These are phyloP conservation scores for Drosophila lini DNA, from an alignment of 1,140 invertebrate genomes.

Conservation along the genomic window DNA sequence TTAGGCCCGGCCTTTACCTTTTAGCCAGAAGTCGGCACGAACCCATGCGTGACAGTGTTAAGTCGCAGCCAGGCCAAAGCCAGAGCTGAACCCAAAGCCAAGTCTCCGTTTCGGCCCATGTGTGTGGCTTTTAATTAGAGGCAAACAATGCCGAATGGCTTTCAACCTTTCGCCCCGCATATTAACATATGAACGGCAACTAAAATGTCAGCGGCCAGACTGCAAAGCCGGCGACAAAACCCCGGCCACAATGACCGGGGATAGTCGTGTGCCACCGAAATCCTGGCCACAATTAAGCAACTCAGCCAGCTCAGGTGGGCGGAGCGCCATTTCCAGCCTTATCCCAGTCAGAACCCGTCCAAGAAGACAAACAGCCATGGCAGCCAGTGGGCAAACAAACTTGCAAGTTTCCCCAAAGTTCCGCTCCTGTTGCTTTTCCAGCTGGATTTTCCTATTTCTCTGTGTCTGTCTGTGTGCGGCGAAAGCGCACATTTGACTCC, in stretches of 20 bases:
- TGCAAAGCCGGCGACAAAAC: conserved; percentile 43
- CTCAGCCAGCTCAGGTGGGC: conserved; percentile 36
- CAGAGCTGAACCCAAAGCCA: background rate
- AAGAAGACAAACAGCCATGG: conserved; percentile 42
- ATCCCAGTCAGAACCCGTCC: conserved; percentile 23
- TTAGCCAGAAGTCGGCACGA: conserved; percentile 61
- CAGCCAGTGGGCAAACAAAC: conserved; percentile 57
- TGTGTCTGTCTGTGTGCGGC: background rate
- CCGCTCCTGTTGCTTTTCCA: conserved; percentile 53
- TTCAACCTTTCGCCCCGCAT: conserved; percentile 55
- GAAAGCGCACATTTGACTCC: conserved; percentile 41
- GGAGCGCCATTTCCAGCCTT: background rate
- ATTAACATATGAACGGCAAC: conserved; percentile 78
- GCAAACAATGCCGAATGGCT: conserved; percentile 51
- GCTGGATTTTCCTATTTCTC: background rate
- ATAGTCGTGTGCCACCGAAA: conserved; percentile 35
- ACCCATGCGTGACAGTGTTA: conserved; percentile 81
- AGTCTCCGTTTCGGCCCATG: background rate
- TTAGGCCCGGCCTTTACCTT: conserved; percentile 58
- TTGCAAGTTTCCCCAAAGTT: conserved; percentile 53
- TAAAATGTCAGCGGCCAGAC: conserved; percentile 50
- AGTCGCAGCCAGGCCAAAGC: conserved; percentile 42
- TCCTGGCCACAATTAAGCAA: conserved; percentile 62
- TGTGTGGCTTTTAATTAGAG: conserved; percentile 75
- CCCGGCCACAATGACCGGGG: conserved; percentile 31